Base-by-base conservation (phyloP, 2,797 vertebrate species). In the Acanthurus lineatus region DNA sequence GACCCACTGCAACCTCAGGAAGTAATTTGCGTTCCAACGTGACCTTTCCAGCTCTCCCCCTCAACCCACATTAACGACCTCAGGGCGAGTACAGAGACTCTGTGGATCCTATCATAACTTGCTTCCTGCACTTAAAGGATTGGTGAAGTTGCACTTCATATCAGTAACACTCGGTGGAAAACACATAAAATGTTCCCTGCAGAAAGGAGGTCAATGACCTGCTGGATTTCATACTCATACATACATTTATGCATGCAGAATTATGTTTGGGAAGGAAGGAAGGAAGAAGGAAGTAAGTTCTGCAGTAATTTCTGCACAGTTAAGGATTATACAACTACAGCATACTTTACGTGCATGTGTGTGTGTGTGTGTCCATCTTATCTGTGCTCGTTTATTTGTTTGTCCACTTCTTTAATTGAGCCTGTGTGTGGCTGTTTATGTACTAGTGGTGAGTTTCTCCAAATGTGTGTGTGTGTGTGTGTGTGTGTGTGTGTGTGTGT, bases 1-100 rank as follows among this genome's bases (percentile, higher is more conserved):
- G 35, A 74, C 56, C 16, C 19, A 7, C 28, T 7, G 22, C 1
- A 7, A 75, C 62, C 58, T 56, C 40, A 12, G 47, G 75, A 77
- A 69, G 48, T 79, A 71, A 85, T 85, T 72, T 68, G 35, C 6
- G 3, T 48, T 42, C 19, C 52, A 51, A 44, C 8, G 0, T 47
- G 57, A 9, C 25, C 51, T n/a, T 28, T 49, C 16, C 48, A 38
- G 42, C 52, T 32, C 58, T 63, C 58, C 32, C 44, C 58, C 51
- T 68, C 35, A 3, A 71, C 70, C 61, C 40, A 9, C 7, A 2
- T 14, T 68, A 68, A 71, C 3, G 8, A 60, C 25, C 45, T 78
- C 32, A 17, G 12, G 3, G 10, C 1, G 0, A 65, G 14, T 44
- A 12, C 20, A 17, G 7, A 51, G 25, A 12, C 54, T 17, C 48